Evolutionary conservation across 2,888 invertebrate genomes (phyloP).

Genomic region (Deroplatys truncata): DNA sequence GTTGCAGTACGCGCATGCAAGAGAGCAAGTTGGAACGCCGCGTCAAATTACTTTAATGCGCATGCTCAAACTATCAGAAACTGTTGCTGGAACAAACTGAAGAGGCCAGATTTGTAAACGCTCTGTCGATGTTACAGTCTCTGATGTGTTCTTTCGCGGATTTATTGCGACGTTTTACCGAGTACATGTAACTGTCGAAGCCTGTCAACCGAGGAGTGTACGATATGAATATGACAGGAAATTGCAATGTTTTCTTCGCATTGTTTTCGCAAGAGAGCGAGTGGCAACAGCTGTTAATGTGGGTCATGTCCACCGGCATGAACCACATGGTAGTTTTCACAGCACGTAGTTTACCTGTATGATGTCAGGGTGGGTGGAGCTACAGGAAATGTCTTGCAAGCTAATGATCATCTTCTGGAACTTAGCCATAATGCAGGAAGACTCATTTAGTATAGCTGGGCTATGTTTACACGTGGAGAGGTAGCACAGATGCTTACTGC

Average conservation of each 20-base stretch:
- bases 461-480: background rate
- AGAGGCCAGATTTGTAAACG: too few species aligned
- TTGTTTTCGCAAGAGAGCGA: background rate
- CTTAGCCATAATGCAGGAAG: background rate
- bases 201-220: background rate
- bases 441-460: background rate
- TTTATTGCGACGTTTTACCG: too few species aligned
- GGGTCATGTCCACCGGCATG: background rate
- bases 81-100: too few species aligned
- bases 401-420: background rate
- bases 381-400: background rate
- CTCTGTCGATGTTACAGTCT: too few species aligned
- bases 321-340: background rate
- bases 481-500: background rate
- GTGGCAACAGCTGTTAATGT: background rate
- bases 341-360: background rate
- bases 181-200: background rate
- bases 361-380: background rate
- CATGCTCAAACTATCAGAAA: too few species aligned
- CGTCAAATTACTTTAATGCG: too few species aligned
- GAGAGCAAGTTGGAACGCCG: too few species aligned
- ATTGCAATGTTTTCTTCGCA: background rate
- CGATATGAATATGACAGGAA: background rate
- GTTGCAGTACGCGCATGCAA: too few species aligned
- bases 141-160: too few species aligned